A percentile compares a stretch with the other conserved stretches of the same genome.
Conservation (phyloP, 2,113 vertebrate species). For the Hydropotes inermis region DNA sequence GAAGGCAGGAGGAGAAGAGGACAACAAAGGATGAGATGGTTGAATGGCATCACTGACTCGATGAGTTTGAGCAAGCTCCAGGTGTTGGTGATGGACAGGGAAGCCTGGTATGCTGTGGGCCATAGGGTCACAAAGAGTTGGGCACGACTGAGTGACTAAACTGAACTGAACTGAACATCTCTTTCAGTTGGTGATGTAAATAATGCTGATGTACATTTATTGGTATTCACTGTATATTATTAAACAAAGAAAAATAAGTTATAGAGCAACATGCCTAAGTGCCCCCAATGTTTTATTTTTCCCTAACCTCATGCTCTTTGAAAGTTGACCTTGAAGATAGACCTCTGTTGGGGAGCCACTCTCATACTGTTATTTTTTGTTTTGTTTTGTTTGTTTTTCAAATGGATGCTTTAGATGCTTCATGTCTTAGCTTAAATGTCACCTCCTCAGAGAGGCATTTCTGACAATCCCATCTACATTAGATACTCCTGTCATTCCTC, state of each 20-base stretch:
- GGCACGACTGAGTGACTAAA: not conserved
- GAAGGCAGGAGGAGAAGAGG: too few species aligned
- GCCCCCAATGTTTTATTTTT: not conserved
- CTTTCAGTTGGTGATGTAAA: not conserved
- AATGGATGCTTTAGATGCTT: not conserved
- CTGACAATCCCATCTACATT: not conserved
- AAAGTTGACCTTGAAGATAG: not conserved
- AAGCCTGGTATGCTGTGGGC: too few species aligned
- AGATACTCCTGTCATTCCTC: not conserved
- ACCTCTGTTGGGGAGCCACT: not conserved
- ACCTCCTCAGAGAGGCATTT: not conserved
- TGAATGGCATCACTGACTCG: too few species aligned
- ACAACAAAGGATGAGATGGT: too few species aligned
- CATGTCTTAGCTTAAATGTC: not conserved
- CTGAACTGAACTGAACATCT: not conserved
- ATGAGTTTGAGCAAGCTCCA: too few species aligned
- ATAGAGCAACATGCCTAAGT: not conserved
- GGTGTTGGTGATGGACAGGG: too few species aligned
- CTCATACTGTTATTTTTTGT: not conserved
- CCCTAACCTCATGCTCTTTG: not conserved
- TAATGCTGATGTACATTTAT: not conserved
- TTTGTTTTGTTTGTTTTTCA: not conserved
- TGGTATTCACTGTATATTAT: not conserved
- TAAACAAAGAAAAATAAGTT: not conserved
- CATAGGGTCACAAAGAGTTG: not conserved